Conservation (phyloP, 2,113 vertebrate genomes). For the Protobothrops mucrosquamatus region DNA sequence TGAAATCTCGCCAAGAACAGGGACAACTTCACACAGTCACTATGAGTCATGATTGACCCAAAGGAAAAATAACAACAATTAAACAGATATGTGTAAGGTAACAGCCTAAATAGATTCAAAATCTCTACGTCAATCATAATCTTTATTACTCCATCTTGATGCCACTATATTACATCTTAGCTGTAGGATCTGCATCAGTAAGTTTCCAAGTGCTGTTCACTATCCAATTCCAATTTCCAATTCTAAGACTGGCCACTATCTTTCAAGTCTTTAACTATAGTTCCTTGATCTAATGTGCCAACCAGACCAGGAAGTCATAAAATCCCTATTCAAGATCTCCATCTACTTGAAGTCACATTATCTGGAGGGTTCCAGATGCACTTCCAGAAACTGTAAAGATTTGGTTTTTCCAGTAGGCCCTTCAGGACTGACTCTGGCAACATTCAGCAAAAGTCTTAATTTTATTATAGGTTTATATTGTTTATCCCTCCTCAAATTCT, state of each 20-base stretch:
- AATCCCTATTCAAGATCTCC: neutral
- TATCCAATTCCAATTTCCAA: neutral
- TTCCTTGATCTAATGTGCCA: neutral
- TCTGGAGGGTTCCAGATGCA: neutral
- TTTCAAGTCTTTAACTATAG: neutral
- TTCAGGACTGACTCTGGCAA: neutral
- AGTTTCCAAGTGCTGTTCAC: neutral
- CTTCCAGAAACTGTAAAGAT: neutral
- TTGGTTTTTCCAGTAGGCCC: neutral
- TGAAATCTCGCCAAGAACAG: neutral
- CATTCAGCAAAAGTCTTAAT: neutral
- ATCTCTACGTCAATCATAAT: conserved; percentile 53
- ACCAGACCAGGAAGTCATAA: neutral
- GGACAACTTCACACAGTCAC: neutral
- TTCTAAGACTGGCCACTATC: neutral
- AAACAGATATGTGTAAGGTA: neutral
- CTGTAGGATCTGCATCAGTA: neutral
- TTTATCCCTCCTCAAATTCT: neutral
- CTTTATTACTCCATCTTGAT: neutral
- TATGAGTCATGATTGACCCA: neutral
- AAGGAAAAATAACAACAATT: neutral
- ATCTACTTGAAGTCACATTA: neutral
- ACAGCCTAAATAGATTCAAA: conserved; percentile 44
- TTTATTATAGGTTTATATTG: neutral
- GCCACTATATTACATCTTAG: neutral